These are phyloP conservation scores for Aproaerema taeniolella DNA, from an alignment of 2,888 invertebrate genomes.

Conservation along the genomic window DNA sequence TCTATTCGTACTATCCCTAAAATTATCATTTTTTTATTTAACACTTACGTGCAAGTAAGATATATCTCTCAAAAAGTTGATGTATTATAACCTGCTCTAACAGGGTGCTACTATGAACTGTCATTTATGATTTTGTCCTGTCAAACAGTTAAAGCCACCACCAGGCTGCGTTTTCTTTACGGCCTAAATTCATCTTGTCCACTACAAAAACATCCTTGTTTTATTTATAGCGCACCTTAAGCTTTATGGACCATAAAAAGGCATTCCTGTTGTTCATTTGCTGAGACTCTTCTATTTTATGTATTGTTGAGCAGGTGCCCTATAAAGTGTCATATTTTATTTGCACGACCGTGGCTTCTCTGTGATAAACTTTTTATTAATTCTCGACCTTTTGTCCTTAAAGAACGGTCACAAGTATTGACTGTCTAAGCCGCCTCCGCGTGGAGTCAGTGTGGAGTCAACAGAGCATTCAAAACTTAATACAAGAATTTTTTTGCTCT, in stretches of 20 bases:
- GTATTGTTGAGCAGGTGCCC: conserved; percentile 30
- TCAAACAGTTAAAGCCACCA: no score
- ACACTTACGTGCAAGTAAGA: no score
- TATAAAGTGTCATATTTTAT: conserved; percentile 36
- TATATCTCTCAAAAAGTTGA: no score
- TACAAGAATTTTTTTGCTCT: no score
- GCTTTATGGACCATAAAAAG: conserved; percentile 46
- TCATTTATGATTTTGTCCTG: no score
- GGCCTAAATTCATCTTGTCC: conserved; percentile 29
- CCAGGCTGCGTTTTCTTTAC: conserved; percentile 17
- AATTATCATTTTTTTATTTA: no score
- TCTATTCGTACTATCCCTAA: no score
- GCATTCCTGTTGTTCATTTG: conserved; percentile 33
- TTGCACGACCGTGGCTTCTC: conserved; percentile 19
- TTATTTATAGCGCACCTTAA: conserved; percentile 40
- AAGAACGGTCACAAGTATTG: neutral
- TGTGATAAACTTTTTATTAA: conserved; percentile 32
- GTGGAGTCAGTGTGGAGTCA: no score
- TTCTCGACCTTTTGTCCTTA: conserved; percentile 14
- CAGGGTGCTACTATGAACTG: no score
- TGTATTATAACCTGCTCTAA: no score
- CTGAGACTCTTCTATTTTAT: conserved; percentile 27
- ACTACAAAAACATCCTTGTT: conserved; percentile 31
- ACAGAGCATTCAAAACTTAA: no score
- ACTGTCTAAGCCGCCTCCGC: neutral